Percentiles rank a stretch among this genome's conserved stretches.
Conservation (phyloP, 2,797 vertebrate species). For the Staurois parvus region DNA sequence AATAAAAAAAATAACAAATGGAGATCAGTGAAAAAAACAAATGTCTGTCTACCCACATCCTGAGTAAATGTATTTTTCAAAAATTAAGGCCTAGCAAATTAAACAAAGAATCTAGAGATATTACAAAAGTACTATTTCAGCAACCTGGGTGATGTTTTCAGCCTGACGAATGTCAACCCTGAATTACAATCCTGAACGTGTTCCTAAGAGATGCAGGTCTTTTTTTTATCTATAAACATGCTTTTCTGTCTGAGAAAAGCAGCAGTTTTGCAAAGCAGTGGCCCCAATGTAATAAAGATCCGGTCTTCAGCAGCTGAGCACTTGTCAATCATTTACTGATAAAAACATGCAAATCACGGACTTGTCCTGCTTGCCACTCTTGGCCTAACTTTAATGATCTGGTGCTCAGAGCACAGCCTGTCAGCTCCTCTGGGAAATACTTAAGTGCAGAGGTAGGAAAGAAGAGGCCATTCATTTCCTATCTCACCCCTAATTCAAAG, state of each 20-base stretch:
- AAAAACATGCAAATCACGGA: constrained; percentile 48
- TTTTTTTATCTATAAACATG: constrained; percentile 11
- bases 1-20: neutral
- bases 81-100: neutral
- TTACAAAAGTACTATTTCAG: neutral
- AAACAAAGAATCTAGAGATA: constrained; percentile 4
- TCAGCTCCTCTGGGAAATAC: constrained; percentile 43
- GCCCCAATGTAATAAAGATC: constrained; percentile 12
- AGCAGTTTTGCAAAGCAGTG: constrained; percentile 16
- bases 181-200: constrained; percentile 29
- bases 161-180: constrained; percentile 17
- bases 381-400: constrained; percentile 51
- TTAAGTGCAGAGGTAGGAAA: constrained; percentile 49
- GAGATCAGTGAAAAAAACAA: neutral
- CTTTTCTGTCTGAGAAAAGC: constrained; percentile 1
- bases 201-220: constrained; percentile 25
- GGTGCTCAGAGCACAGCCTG: constrained; percentile 36
- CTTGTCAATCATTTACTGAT: constrained; percentile 44
- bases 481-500: constrained; percentile 53
- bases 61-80: neutral
- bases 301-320: neutral
- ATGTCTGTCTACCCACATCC: neutral
- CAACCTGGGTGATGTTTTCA: constrained; percentile 22
- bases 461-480: constrained; percentile 46
- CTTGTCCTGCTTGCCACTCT: constrained; percentile 25